Evolutionary conservation across 1,140 invertebrate species (phyloP).

Genomic region (Leptinotarsa defecta): DNA sequence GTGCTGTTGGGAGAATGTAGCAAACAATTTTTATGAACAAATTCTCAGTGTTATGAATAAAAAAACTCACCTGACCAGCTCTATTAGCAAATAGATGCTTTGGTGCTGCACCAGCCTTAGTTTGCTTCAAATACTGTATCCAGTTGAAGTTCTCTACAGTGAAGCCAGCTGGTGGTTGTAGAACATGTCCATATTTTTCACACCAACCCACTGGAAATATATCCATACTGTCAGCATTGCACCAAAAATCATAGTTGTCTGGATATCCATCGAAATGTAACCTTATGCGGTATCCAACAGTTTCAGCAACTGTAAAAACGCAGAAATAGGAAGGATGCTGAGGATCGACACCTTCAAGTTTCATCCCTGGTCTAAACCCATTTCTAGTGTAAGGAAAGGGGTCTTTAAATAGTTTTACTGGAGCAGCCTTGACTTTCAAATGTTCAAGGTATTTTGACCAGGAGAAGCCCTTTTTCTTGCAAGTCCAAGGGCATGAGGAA

Average conservation of each 20-base stretch:
- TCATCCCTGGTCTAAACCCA: conserved; percentile 84
- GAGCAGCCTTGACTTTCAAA: conserved; percentile 73
- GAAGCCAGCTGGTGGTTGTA: conserved; percentile 78
- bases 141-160: conserved; percentile 73
- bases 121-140: conserved; percentile 81
- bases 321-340: conserved; percentile 87
- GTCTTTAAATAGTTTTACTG: conserved; percentile 78
- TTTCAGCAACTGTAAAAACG: conserved; percentile 83
- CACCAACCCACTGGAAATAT: conserved; percentile 95
- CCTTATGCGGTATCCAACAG: conserved; percentile 80
- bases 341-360: conserved; percentile 92
- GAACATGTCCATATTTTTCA: conserved; percentile 74
- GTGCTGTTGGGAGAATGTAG: too few relatives aligned
- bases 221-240: conserved; percentile 86
- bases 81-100: conserved; percentile 74
- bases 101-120: conserved; percentile 78
- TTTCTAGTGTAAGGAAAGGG: conserved; percentile 74
- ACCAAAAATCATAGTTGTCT: conserved; percentile 91
- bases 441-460: conserved; percentile 76
- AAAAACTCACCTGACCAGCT: conserved; percentile 60
- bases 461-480: conserved; percentile 71
- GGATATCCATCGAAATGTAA: conserved; percentile 93
- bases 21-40: too few relatives aligned
- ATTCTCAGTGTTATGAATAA: too few relatives aligned
- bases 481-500: conserved; percentile 67